These are phyloP conservation scores for Stichodactyla mertensii DNA, from an alignment of 64 coral and sea anemone genomes.

Conservation along the genomic window DNA sequence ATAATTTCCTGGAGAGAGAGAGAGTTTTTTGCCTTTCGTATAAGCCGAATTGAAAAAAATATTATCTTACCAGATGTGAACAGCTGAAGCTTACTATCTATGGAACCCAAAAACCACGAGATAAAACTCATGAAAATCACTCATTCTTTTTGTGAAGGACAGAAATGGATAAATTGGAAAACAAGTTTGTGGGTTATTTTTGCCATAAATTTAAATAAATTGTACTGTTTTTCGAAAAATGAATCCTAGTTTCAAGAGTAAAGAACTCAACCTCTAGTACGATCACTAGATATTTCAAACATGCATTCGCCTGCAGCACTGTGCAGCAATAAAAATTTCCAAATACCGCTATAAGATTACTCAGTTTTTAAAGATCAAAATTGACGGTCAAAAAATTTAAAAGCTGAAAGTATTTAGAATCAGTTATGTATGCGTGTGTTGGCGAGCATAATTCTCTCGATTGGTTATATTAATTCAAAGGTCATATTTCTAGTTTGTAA, in stretches of 20 bases:
- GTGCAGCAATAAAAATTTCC: background rate
- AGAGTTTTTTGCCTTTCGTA: too few species aligned
- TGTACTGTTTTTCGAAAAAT: background rate
- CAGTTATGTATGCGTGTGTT: background rate
- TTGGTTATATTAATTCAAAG: background rate
- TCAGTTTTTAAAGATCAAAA: background rate
- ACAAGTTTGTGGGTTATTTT: background rate
- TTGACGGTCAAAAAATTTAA: background rate
- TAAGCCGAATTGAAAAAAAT: background rate
- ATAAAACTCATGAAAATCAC: constrained; percentile 8
- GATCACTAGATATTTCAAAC: background rate
- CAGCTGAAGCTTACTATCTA: constrained; percentile 2
- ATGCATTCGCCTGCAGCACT: background rate
- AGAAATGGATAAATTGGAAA: background rate
- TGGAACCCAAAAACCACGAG: constrained; percentile 13
- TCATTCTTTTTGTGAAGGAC: background rate
- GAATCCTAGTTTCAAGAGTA: background rate
- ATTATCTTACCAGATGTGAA: background rate
- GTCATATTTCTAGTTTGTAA: constrained; percentile 11
- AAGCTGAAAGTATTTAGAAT: background rate
- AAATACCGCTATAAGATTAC: background rate
- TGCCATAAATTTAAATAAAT: background rate
- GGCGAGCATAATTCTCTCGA: background rate
- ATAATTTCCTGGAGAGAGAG: too few species aligned
- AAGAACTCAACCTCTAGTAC: background rate